Evolutionary conservation across 2,888 invertebrate genomes (phyloP), one percentile per base, ranked within the genome.

Genomic region (Electrophaes corylata): DNA sequence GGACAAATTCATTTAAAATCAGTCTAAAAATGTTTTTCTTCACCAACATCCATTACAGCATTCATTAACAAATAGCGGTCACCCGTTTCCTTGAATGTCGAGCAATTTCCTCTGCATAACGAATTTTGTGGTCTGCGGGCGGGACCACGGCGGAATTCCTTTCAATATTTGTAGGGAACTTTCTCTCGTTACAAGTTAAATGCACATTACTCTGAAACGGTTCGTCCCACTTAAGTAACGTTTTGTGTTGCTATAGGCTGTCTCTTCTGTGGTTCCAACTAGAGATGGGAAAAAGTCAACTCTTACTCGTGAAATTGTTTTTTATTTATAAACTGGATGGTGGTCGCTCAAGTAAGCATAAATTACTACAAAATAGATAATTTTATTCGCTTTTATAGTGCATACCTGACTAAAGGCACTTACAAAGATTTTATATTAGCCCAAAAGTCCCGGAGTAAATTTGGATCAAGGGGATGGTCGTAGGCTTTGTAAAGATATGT

Each of bases 41-140:
- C 33, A 20, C 23, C 20, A 26, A 8, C 35, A 54, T 18, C 47
- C 50, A 29, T 65, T 48, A 53, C 45, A 49, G 49, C 60, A 54
- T 62, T 66, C 67, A 62, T 72, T 70, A 69, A 57, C 64, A 50
- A 64, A 63, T 54, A 52, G 58, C 56, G 61, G 64, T 63, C 56
- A 55, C 55, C 64, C 57, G 68, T 71, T 73, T 74, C 75, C 73
- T 73, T 66, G 65, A 71, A 75, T 67, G 69, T 70, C 61, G 62
- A 65, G 71, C 77, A 78, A 81, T 83, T 81, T 83, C 79, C 79
- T 73, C 59, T 62, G 65, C 66, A 73, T 78, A 80, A 80, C 78
- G 76, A 81, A 81, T 80, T 77, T 70, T 66, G 73, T 69, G 67
- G 72, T 67, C 75, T 71, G 55, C 47, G 47, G 33, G 33, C 23